Percentiles rank a stretch among this genome's conserved stretches.
phyloP scores from a whole-genome alignment of 2,797 vertebrate species.

The Podargus strigoides region DNA sequence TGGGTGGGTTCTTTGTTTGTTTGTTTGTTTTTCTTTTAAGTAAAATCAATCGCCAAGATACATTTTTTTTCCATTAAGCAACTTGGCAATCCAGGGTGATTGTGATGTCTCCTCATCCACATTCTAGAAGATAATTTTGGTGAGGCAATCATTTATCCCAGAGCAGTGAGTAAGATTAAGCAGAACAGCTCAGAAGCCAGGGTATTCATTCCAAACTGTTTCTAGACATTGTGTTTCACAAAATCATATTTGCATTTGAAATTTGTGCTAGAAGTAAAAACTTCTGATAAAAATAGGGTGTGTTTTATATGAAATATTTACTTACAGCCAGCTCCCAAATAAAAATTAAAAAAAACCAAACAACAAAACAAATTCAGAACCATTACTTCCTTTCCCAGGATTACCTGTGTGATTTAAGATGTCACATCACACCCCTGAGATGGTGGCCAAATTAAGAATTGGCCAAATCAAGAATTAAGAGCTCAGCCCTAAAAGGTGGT shows the following conservation, averaged over 20 bases:
- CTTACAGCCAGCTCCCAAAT: not conserved
- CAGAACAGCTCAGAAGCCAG: not conserved
- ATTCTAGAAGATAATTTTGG: slow-evolving; percentile 1
- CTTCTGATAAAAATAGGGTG: not conserved
- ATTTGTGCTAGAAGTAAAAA: not conserved
- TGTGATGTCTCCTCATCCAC: not conserved
- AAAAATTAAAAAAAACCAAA: not conserved
- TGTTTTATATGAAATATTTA: not conserved
- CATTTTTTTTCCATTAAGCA: not conserved
- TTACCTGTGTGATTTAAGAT: not conserved
- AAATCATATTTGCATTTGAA: not conserved
- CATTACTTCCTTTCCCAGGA: not conserved
- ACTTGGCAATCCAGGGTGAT: not conserved
- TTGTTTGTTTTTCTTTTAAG: not conserved
- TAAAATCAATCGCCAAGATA: not conserved
- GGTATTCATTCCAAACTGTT: not conserved
- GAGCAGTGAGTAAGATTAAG: not conserved
- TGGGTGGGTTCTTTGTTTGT: too few species aligned
- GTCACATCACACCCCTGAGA: not conserved
- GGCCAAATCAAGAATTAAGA: not conserved
- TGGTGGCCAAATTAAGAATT: not conserved
- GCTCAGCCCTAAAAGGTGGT: not conserved
- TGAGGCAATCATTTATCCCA: not conserved
- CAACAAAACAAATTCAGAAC: not conserved
- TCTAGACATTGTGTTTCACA: not conserved